Conservation (phyloP, 2,113 vertebrate species). For the Dipodomys ordii region DNA sequence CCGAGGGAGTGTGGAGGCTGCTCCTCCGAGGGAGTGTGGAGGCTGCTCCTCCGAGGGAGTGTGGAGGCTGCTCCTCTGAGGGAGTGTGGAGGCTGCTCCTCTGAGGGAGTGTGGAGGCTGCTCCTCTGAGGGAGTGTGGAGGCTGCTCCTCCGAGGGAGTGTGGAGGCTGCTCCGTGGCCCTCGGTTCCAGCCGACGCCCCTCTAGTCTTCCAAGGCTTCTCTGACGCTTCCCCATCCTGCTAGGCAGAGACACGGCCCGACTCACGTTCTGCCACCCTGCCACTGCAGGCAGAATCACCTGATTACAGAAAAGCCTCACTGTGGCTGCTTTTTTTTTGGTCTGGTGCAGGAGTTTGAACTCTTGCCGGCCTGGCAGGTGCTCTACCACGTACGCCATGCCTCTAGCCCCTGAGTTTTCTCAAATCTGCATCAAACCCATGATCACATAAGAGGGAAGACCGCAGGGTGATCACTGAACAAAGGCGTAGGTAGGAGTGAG, state of each 20-base stretch:
- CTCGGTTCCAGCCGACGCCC: not conserved
- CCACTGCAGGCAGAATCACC: not conserved
- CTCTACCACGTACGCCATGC: too few relatives aligned
- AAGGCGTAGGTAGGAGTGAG: fast-evolving
- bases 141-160: not conserved
- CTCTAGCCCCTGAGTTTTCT: not conserved
- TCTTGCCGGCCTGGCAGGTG: too few relatives aligned
- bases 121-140: fast-evolving
- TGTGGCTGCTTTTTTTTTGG: not conserved
- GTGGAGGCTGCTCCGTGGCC: not conserved
- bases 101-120: too few relatives aligned
- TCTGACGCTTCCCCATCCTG: not conserved
- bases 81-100: not conserved
- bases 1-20: too few relatives aligned
- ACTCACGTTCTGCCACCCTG: not conserved
- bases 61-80: too few relatives aligned
- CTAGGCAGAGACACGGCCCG: not conserved
- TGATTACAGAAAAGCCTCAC: not conserved
- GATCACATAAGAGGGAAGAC: not conserved
- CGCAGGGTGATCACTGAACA: not conserved
- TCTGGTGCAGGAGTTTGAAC: too few relatives aligned
- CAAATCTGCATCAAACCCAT: not conserved
- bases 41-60: not conserved
- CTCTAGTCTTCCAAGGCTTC: constrained; percentile 5
- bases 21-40: fast-evolving